Conservation (phyloP, 2,888 invertebrate species). For the Drosophila suboccidentalis region DNA sequence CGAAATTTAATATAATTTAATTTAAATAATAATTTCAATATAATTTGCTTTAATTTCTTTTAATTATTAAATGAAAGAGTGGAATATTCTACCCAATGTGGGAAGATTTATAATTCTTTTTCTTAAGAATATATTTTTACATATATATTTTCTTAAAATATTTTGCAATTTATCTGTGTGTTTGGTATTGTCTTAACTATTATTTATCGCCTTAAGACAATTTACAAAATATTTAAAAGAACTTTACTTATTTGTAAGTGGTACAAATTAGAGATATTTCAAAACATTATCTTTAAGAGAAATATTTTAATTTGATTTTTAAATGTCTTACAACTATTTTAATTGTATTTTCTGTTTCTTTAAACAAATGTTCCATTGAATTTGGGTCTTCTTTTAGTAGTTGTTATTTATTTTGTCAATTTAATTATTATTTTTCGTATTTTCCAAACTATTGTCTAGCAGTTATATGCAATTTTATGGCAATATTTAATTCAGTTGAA, state of each 20-base stretch:
- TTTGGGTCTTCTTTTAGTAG: too few species aligned
- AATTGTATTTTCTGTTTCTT: too few species aligned
- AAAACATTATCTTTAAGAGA: too few species aligned
- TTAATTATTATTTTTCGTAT: not conserved
- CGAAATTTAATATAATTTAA: not conserved
- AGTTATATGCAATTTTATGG: not conserved
- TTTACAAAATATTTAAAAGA: too few species aligned
- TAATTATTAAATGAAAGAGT: not conserved
- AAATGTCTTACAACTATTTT: too few species aligned
- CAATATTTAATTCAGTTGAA: constrained; percentile 1
- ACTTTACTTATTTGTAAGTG: too few species aligned
- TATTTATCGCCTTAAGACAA: not conserved
- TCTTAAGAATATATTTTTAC: too few species aligned
- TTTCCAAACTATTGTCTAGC: not conserved
- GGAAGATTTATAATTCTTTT: not conserved
- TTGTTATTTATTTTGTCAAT: not conserved
- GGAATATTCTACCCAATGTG: too few species aligned
- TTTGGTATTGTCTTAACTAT: not conserved
- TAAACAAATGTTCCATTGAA: too few species aligned
- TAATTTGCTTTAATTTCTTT: not conserved
- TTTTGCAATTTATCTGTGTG: not conserved
- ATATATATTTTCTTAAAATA: not conserved
- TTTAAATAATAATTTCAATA: too few species aligned
- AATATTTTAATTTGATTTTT: too few species aligned
- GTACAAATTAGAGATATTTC: too few species aligned